phyloP scores from a whole-genome alignment of 2,888 invertebrate species.

The Pycnomerus fuliginosus region DNA sequence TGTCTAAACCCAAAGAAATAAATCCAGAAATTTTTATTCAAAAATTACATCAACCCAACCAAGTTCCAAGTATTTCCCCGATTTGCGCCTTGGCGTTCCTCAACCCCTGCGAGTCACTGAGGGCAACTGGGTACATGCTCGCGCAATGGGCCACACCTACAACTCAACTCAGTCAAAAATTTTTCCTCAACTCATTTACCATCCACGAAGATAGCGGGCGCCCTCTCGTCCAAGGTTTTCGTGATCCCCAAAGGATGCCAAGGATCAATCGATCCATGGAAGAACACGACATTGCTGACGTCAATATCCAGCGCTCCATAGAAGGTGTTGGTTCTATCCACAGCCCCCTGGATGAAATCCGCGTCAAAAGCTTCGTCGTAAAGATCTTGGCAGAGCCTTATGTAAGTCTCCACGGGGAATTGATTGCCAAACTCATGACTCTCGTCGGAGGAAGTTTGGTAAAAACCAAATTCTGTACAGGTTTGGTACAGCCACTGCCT shows the following conservation, averaged over 20 bases:
- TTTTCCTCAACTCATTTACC: slow-evolving; percentile 55
- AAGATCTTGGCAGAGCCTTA: slow-evolving; percentile 79
- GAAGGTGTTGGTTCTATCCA: slow-evolving; percentile 71
- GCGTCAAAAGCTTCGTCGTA: slow-evolving; percentile 73
- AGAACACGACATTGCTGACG: slow-evolving; percentile 74
- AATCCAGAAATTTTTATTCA: too few relatives aligned
- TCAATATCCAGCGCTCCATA: slow-evolving; percentile 76
- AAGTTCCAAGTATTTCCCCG: not conserved
- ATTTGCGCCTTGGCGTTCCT: not conserved
- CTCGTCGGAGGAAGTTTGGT: slow-evolving; percentile 77
- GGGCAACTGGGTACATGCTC: not conserved
- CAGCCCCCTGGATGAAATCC: slow-evolving; percentile 61
- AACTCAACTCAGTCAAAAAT: not conserved
- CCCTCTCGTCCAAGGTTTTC: slow-evolving; percentile 55
- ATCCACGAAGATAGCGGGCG: slow-evolving; percentile 73
- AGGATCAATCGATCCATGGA: slow-evolving; percentile 87
- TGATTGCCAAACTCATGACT: slow-evolving; percentile 69
- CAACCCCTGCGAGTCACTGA: not conserved
- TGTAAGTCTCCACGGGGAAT: slow-evolving; percentile 76
- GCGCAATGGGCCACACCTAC: not conserved
- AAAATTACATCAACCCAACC: too few relatives aligned
- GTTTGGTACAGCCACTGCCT: slow-evolving; percentile 94
- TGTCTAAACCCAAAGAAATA: too few relatives aligned
- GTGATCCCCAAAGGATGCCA: slow-evolving; percentile 82
- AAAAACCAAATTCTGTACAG: slow-evolving; percentile 95